Percentiles rank a stretch among this genome's conserved stretches.
Evolutionary conservation across 2,888 invertebrate genomes (phyloP).

Genomic region (Nebria brevicollis): DNA sequence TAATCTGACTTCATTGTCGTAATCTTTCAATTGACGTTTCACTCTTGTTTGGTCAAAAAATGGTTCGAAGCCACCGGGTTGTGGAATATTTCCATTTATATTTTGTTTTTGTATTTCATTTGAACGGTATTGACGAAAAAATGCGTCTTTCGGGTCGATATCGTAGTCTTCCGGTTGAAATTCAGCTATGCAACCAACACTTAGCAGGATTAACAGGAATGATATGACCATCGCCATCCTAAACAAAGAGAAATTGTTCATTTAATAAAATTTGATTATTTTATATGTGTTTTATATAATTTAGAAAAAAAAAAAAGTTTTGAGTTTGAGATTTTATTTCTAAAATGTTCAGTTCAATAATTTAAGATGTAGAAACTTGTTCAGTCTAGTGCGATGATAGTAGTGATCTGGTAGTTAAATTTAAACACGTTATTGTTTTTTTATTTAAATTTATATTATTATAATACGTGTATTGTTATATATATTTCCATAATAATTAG

Average conservation of each 20-base stretch:
- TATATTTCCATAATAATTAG: background rate
- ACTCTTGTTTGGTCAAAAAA: slow-evolving; percentile 9
- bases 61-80: slow-evolving; percentile 49
- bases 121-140: slow-evolving; percentile 48
- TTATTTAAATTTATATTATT: background rate
- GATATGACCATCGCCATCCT: slow-evolving; percentile 4
- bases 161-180: slow-evolving; percentile 14
- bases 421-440: background rate
- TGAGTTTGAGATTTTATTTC: no score
- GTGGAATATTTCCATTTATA: slow-evolving; percentile 47
- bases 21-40: slow-evolving; percentile 28
- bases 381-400: no score
- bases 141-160: slow-evolving; percentile 48
- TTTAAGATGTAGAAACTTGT: no score
- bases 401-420: no score
- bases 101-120: slow-evolving; percentile 33
- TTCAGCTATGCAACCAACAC: slow-evolving; percentile 2
- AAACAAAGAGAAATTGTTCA: background rate
- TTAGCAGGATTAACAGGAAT: slow-evolving; percentile 7
- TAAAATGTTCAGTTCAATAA: no score
- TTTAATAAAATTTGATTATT: no score
- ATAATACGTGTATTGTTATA: background rate
- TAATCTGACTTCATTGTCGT: slow-evolving; percentile 54
- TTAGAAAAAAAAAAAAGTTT: no score
- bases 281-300: no score